phyloP scores from a whole-genome alignment of 1,140 invertebrate genomes.

The Steinernema khuongi region DNA sequence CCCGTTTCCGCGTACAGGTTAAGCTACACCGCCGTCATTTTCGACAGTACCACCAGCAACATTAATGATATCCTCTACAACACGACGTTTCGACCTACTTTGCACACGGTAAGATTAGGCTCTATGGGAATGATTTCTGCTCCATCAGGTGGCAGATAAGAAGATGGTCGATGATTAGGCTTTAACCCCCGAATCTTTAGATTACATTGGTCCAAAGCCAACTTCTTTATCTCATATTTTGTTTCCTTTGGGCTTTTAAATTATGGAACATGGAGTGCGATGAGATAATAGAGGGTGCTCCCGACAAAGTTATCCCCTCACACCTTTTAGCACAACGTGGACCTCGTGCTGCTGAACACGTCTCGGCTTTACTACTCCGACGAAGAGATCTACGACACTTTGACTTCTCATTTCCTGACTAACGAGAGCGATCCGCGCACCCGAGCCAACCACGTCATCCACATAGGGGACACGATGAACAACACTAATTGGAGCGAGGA shows the following conservation, averaged over 20 bases:
- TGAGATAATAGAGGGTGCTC: too few species aligned
- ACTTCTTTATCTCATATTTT: too few species aligned
- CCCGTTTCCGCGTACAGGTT: neutral
- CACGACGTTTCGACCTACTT: neutral
- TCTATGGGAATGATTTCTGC: too few species aligned
- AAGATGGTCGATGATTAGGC: too few species aligned
- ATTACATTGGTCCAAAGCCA: too few species aligned
- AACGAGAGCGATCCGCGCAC: neutral
- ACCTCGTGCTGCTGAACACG: neutral
- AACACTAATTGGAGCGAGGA: conserved; percentile 1
- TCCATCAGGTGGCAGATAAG: too few species aligned
- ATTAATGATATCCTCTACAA: neutral
- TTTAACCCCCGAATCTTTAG: too few species aligned
- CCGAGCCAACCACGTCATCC: neutral
- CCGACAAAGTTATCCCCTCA: too few species aligned
- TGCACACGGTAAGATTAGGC: neutral
- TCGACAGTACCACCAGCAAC: neutral
- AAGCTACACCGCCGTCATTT: neutral
- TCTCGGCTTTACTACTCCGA: neutral
- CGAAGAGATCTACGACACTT: neutral
- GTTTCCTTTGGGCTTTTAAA: too few species aligned
- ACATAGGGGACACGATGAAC: neutral
- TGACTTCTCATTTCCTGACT: neutral
- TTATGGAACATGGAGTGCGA: too few species aligned
- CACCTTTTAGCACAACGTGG: neutral